Evolutionary conservation across 2,797 vertebrate species (phyloP), one percentile per base, ranked within the genome.

Genomic region (Eulemur coronatus): DNA sequence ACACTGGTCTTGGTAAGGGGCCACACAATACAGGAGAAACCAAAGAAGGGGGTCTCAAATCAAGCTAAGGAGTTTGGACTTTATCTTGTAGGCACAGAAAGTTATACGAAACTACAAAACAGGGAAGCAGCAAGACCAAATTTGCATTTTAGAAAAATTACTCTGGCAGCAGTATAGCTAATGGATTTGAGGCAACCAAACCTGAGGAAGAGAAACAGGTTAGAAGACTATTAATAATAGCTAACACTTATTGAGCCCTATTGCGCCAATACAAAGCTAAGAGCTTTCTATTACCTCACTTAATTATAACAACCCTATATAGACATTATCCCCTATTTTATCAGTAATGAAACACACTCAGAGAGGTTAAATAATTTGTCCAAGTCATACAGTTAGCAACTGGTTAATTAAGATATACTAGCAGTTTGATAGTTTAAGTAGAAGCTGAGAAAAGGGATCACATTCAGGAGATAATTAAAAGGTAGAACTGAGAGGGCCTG

Each of bases 131-230:
- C 7, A 86, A 14, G 59, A 67, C 63, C 24, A 91, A 50, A 87
- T 86, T 26, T 92, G 26, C 75, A 92, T 75, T 82, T 92, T 84
- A 76, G 75, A 89, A 69, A 89, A 50, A 79, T 78, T 92, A 94
- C 76, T 87, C 69, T 87, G 43, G 75, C 46, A 92, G 69, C 12
- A 84, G 33, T 22, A 75, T 86, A 69, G 88, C 59, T 80, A 80
- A 61, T 35, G 10, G 38, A 65, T 92, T 61, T 95, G 70, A 89
- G 20, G 41, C 85, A 95, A 57, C 5, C n/a, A 93, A 73, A 79
- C 13, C 15, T 43, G 28, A 79, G 69, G n/a, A 65, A 89, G 28
- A 50, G 1, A 73, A 38, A 73, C 35, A 85, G 20, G 48, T 67
- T 93, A 70, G 43, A 70, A 85, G 70, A 48, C 13, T 43, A 65